Base-by-base conservation (phyloP, 2,888 invertebrate species). In the Tanypteryx hageni region DNA sequence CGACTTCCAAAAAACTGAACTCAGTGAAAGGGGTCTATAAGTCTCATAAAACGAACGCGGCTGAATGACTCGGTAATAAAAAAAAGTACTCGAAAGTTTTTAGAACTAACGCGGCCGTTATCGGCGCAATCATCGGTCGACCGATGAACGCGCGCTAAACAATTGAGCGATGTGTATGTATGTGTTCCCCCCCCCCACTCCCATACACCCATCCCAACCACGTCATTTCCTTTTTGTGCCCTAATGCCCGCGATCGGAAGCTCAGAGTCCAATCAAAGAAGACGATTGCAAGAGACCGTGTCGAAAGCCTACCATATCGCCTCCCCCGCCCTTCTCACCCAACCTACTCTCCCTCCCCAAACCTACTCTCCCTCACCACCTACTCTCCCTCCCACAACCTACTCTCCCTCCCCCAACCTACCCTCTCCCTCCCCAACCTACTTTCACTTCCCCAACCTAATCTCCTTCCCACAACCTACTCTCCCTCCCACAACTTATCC, bases 191-290 rank as follows among this genome's bases (percentile, higher is more conserved):
- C 44, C 5, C 44, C 44, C 44, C 44, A 3, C 5, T 3, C 9
- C 13, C 27, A n/a, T n/a, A n/a, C n/a, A 2, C 11, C 11, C 68
- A 76, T 22, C 27, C 18, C 27, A 11, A 27, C 27, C 4, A 13
- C 14, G 76, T 27, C 22, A 22, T 76, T 2, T 22, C 27, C 13
- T 76, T 76, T 22, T 11, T 14, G 7, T 18, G 64, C 44, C 10
- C 56, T 57, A 16, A 64, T 13, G 31, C 89, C 16, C 89, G 56
- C 44, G n/a, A 89, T 86, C 18, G 86, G 61, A 86, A 86, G 86
- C 61, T 61, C 61, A 14, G 61, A 64, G 59, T 89, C 44, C 89
- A 89, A 89, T 89, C 64, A 89, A 89, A 58, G 57, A 89, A 27
- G 76, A 76, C 27, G 76, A 76, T 27, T 76, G 76, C 22, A 76